Conservation (phyloP, 2,797 vertebrate species). For the Rhodeus uyekii region DNA sequence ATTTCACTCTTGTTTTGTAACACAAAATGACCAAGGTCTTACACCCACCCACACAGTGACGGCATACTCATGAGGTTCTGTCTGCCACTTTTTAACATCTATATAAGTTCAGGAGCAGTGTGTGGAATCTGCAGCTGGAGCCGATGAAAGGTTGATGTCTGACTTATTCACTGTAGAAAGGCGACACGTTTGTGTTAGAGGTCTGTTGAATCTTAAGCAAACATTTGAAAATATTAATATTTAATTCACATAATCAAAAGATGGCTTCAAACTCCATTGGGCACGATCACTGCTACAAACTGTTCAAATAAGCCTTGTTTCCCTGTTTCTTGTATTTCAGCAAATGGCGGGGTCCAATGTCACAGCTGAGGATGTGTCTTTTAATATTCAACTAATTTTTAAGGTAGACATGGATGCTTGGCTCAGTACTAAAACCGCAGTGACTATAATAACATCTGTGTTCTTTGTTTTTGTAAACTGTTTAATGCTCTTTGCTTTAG, state of each 20-base stretch:
- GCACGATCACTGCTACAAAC: background rate
- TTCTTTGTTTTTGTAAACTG: slow-evolving; percentile 65
- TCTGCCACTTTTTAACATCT: background rate
- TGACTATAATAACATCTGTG: slow-evolving; percentile 42
- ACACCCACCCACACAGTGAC: background rate
- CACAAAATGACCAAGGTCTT: background rate
- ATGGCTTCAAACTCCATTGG: background rate
- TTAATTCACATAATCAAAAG: background rate
- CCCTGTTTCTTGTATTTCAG: slow-evolving; percentile 29
- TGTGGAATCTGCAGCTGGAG: background rate
- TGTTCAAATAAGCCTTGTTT: background rate
- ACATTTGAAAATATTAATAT: background rate
- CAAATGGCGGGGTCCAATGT: slow-evolving; percentile 43
- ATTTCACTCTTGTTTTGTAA: background rate
- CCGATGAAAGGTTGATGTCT: background rate
- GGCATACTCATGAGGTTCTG: background rate
- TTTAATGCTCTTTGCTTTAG: slow-evolving; percentile 59
- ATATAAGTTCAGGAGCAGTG: slow-evolving; percentile 20
- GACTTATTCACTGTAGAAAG: background rate
- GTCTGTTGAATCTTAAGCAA: background rate
- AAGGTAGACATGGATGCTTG: slow-evolving; percentile 25
- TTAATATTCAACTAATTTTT: slow-evolving; percentile 41
- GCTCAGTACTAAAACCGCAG: slow-evolving; percentile 26
- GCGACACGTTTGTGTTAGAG: background rate
- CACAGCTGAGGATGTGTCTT: slow-evolving; percentile 11